Evolutionary conservation across 2,113 vertebrate genomes (phyloP).

Genomic region (Pituophis catenifer): DNA sequence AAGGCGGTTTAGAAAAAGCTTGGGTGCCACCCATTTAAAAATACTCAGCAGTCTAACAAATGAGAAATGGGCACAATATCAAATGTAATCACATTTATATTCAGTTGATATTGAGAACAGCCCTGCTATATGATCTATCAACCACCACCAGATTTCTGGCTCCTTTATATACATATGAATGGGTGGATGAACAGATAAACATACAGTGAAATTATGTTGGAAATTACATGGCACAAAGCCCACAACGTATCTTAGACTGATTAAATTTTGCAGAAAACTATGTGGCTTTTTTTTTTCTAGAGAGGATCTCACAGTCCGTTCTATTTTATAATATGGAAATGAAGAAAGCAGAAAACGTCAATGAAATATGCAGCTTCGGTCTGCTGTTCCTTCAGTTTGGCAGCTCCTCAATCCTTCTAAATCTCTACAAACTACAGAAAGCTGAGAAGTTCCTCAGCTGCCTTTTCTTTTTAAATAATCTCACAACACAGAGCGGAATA

Average conservation of each 20-base stretch:
- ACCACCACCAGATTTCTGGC: constrained; percentile 63
- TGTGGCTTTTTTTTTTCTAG: constrained; percentile 24
- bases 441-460: background rate
- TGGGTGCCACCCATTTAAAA: constrained; percentile 42
- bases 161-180: constrained; percentile 58
- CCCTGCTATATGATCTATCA: constrained; percentile 69
- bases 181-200: constrained; percentile 56
- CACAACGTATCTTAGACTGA: constrained; percentile 47
- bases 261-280: constrained; percentile 40
- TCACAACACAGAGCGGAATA: background rate
- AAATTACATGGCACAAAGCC: constrained; percentile 52
- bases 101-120: constrained; percentile 62
- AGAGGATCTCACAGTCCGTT: constrained; percentile 15
- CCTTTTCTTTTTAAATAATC: rapidly evolving
- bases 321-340: constrained; percentile 12
- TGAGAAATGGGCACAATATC: constrained; percentile 56
- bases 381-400: background rate
- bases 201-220: constrained; percentile 61
- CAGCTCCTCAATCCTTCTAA: constrained; percentile 9
- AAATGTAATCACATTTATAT: constrained; percentile 71
- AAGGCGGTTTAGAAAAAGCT: constrained; percentile 31
- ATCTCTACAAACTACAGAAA: background rate
- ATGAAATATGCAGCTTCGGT: constrained; percentile 19
- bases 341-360: constrained; percentile 27
- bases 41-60: constrained; percentile 59